Base-by-base conservation (phyloP, 2,888 invertebrate species). In the Prenolepis imparis region DNA sequence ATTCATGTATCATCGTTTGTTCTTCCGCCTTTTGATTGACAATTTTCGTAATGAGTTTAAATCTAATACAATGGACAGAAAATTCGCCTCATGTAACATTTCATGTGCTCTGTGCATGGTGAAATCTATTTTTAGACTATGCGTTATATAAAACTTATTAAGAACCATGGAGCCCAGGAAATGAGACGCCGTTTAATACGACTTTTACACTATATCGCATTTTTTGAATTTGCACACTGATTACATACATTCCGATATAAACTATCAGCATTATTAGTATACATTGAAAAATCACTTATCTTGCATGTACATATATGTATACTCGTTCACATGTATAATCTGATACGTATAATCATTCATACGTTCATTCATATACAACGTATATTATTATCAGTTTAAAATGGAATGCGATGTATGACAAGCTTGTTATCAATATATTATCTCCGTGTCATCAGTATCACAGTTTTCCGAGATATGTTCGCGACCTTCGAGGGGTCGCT, bases 71-170 rank as follows among this genome's bases (percentile, higher is more conserved):
- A 2, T 28, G 3, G 28, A 28, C 28, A 3, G 28, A 28, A 28
- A 28, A 28, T 3, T 24, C 18, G 11, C n/a, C 11, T 24, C 12
- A 41, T 3, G n/a, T 28, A 11, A n/a, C n/a, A 32, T 44, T 11
- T 73, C 8, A 12, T 11, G 1, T 24, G 36, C 44, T 11, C 11
- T 15, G 5, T 15, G 5, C 11, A 39, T 44, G 3, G 5, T 9
- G 11, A 6, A 36, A 67, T n/a, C 41, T 68, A 67, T 77, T 57
- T 52, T 77, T 57, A 55, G 41, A 77, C 18, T 39, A 67, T 67
- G 32, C 3, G 39, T 77, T 12, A 6, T 12, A 6, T 59, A 6
- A 15, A 67, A 67, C 41, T 70, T 70, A 12, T 12, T 12, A 12
- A 24, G 21, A 21, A 6, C 8, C 41, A 78, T 21, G 8, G 1